Base-by-base conservation (phyloP, 2,113 vertebrate genomes). In the Harpagus bidentatus region DNA sequence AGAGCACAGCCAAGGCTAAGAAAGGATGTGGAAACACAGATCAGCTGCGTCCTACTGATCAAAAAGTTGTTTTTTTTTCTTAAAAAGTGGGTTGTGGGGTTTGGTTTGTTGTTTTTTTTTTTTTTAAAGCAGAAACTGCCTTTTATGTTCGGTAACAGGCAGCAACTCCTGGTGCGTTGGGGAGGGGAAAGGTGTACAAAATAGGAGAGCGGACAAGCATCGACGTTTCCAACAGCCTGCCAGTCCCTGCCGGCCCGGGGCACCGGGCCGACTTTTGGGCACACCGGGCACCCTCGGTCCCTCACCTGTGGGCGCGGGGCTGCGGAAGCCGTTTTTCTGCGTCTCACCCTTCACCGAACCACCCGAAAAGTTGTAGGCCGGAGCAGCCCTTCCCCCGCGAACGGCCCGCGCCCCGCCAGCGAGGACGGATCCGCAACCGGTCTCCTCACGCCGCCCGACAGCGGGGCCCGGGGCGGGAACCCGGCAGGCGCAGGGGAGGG, bases 211-310 rank as follows among this genome's bases (percentile, higher is more conserved):
- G 34, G 66, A 7, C 6, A 32, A 74, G 40, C 36, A 34, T 3
- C 7, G n/a, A 2, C 10, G 3, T 13, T 8, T 19, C 43, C 3
- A 11, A 11, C 11, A 12, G 43, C 1, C 5, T 18, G 10, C 34
- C 16, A 8, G 10, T 4, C 8, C 12, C 40, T 3, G 3, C 21
- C 7, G 12, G 6, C 9, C 38, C 8, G 2, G 10, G 23, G 20
- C 40, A 32, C 2, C 12, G 3, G 8, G 31, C 38, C 13, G 53
- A 0, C 19, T 5, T 16, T 2, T 3, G 43, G 50, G 19, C 62
- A 13, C 32, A 6, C 2, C 7, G 0, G 7, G 10, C 48, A 4
- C 32, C 6, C 52, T 2, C 11, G 0, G 14, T 0, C 28, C 3
- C 3, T 15, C 38, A 2, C 71, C 4, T 4, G 28, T 1, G 22